Percentiles rank a stretch among this genome's conserved stretches.
Conservation (phyloP, 1,140 invertebrate species). For the Atta texana region DNA sequence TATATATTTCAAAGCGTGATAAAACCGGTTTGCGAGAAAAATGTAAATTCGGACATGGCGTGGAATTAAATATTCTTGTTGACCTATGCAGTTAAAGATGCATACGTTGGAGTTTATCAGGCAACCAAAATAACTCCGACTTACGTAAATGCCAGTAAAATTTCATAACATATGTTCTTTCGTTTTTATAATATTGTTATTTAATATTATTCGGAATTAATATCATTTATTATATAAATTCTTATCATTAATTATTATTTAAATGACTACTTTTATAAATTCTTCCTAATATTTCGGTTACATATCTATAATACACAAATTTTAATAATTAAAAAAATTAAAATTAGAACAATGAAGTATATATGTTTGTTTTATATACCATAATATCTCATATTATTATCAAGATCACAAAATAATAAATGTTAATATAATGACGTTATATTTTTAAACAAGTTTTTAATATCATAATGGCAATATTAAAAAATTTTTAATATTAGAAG, state of each 20-base stretch:
- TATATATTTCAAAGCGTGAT: constrained; percentile 22
- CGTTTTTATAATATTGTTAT: background rate
- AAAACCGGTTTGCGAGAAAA: constrained; percentile 41
- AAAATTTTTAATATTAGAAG: background rate
- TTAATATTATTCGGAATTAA: constrained; percentile 25
- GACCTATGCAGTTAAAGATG: constrained; percentile 13
- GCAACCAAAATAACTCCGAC: constrained; percentile 2
- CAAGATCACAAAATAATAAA: background rate
- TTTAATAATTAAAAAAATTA: background rate
- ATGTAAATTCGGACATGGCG: constrained; percentile 38
- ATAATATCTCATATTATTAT: background rate
- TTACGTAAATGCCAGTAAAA: constrained; percentile 1
- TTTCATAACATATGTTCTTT: background rate
- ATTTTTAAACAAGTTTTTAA: background rate
- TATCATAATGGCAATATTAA: background rate
- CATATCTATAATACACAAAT: background rate
- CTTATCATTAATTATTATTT: background rate
- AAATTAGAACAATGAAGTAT: no score
- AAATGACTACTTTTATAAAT: background rate
- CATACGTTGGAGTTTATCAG: constrained; percentile 1
- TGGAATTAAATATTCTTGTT: constrained; percentile 42
- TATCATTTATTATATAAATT: background rate
- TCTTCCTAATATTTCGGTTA: background rate
- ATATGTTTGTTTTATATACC: background rate
- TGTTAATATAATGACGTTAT: background rate